Conservation (phyloP, 2,797 vertebrate genomes). For the Sebastes reedi region DNA sequence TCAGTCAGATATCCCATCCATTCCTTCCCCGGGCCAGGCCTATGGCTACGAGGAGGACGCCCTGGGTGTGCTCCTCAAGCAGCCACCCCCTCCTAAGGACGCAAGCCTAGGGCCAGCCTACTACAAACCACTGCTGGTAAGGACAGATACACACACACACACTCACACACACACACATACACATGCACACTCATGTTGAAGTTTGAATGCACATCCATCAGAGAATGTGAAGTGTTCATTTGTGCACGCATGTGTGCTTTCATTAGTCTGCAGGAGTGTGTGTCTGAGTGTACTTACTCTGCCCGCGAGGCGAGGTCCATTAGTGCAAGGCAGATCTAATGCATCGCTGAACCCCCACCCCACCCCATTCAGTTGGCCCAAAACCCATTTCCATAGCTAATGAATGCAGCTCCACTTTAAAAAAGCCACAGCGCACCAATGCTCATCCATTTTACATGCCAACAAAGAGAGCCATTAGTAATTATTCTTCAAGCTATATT, state of each 20-base stretch:
- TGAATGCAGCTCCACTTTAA: slow-evolving; percentile 84
- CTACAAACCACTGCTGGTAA: slow-evolving; percentile 81
- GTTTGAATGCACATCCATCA: slow-evolving; percentile 45
- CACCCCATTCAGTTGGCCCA: slow-evolving; percentile 79
- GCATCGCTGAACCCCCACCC: slow-evolving; percentile 74
- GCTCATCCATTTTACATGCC: slow-evolving; percentile 91
- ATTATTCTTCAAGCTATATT: slow-evolving; percentile 91
- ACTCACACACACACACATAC: slow-evolving; percentile 1
- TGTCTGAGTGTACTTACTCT: slow-evolving; percentile 65
- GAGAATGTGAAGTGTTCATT: slow-evolving; percentile 49
- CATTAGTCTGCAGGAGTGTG: slow-evolving; percentile 55
- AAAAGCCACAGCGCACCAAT: slow-evolving; percentile 81
- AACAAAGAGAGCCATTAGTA: slow-evolving; percentile 85
- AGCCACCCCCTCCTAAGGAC: slow-evolving; percentile 75
- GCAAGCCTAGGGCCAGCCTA: slow-evolving; percentile 84
- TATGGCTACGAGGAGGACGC: slow-evolving; percentile 83
- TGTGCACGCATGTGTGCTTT: slow-evolving; percentile 44
- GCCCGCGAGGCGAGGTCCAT: slow-evolving; percentile 78
- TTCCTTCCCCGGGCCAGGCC: slow-evolving; percentile 81
- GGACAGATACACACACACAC: slow-evolving; percentile 19
- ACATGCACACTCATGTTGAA: background rate
- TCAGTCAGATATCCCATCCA: slow-evolving; percentile 77
- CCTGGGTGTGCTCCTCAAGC: slow-evolving; percentile 74
- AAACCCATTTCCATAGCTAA: slow-evolving; percentile 91
- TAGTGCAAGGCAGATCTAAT: slow-evolving; percentile 85